Base-by-base conservation (phyloP, 2,797 vertebrate species). In the Protosalanx chinensis region DNA sequence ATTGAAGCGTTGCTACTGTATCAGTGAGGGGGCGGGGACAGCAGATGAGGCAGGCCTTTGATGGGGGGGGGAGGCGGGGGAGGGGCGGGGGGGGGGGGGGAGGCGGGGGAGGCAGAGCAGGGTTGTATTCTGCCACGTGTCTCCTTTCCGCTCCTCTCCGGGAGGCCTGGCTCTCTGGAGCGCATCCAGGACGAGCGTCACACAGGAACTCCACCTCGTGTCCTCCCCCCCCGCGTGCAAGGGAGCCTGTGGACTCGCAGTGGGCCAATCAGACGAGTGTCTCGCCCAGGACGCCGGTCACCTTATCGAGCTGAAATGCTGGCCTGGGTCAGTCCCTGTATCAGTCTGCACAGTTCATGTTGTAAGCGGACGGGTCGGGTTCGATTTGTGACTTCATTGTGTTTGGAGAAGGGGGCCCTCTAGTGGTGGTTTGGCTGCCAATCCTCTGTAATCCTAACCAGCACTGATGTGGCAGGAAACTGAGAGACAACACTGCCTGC, bases 31-130 rank as follows among this genome's bases (percentile, higher is more conserved):
- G 66, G 65, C 65, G 70, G 65, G 37, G 23, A 27, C 72, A 72
- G 61, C 77, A 74, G 74, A 82, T 81, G 79, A 85, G 70, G 4
- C 23, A 67, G 37, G 63, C 27, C 71, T 84, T 63, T 83, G 75
- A 79, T 64, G 61, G 57, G n/a, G n/a, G n/a, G n/a, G n/a, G n/a
- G n/a, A n/a, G n/a, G n/a, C n/a, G n/a, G n/a, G n/a, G n/a, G n/a
- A 27, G 58, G 58, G 4, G 69, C 65, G 62, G 61, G 63, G 23
- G 23, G 4, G 69, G 67, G 62, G 61, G 63, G 23, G 23, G 1
- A 27, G 23, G 23, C 32, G 59, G 59, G 59, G 3, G 51, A 27
- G 58, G 58, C 58, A 12, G 58, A 29, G 12, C 4, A n/a, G 12
- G 30, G 49, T 29, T 62, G 32, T 67, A 69, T 20, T 5, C 6